Percentiles rank a stretch among this genome's conserved stretches.
phyloP scores from a whole-genome alignment of 2,797 vertebrate genomes.

The Poeciliopsis presidionis region DNA sequence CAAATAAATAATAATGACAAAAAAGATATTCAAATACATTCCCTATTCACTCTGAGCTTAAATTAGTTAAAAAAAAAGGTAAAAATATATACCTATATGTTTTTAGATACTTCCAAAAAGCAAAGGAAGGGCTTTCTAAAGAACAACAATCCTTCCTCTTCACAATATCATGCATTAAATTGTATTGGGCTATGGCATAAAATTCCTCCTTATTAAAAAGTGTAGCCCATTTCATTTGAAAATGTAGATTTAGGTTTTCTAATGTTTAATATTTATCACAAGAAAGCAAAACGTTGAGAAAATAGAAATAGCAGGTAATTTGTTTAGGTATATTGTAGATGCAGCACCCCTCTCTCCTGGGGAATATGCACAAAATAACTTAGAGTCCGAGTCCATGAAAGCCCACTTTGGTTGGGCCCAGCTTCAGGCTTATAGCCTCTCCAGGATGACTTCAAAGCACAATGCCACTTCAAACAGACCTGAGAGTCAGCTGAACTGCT shows the following conservation, averaged over 20 bases:
- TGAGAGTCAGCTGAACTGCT: conserved; percentile 45
- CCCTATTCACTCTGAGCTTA: neutral
- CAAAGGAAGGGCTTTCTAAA: neutral
- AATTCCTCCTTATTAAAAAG: neutral
- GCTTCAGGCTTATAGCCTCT: conserved; percentile 56
- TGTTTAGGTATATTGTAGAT: neutral
- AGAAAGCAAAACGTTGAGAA: neutral
- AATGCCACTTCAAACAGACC: conserved; percentile 79
- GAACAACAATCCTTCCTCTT: neutral
- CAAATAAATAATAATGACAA: neutral
- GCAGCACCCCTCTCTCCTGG: conserved; percentile 5
- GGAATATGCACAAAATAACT: conserved; percentile 36
- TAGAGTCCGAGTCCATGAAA: conserved; percentile 57
- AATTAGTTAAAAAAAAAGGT: neutral
- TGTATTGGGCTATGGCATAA: neutral
- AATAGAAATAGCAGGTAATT: conserved; percentile 5
- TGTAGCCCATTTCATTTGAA: conserved; percentile 5
- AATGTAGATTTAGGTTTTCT: neutral
- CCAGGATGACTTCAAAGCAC: conserved; percentile 77
- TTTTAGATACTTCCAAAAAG: neutral
- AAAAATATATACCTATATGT: too few species aligned
- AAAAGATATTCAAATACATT: neutral
- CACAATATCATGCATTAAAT: neutral
- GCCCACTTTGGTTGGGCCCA: conserved; percentile 68
- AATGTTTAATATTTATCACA: neutral